These are phyloP conservation scores for Caenorhabditis uteleia DNA, from an alignment of 2,888 invertebrate genomes.

Conservation along the genomic window DNA sequence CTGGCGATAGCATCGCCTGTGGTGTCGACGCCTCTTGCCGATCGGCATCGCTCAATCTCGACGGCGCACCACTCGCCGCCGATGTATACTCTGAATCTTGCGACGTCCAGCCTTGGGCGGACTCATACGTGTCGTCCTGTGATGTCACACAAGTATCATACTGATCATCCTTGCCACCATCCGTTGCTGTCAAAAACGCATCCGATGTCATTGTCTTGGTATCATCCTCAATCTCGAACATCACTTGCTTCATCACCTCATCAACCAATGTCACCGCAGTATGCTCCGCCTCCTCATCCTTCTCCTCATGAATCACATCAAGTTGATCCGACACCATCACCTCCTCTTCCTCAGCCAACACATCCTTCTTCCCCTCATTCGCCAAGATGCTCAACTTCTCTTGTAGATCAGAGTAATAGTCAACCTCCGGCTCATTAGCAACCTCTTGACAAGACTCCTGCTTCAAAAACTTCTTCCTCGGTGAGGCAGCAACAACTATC, in stretches of 20 bases:
- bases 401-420: slow-evolving; percentile 56
- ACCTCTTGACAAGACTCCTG: slow-evolving; percentile 55
- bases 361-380: slow-evolving; percentile 24
- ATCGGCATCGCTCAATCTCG: slow-evolving; percentile 40
- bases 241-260: slow-evolving; percentile 41
- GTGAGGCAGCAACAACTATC: slow-evolving; percentile 14
- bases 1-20: slow-evolving; percentile 51
- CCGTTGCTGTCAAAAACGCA: slow-evolving; percentile 47
- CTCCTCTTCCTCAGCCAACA: slow-evolving; percentile 40
- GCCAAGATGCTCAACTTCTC: slow-evolving; percentile 53
- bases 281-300: slow-evolving; percentile 31
- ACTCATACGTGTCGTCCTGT: slow-evolving; percentile 55
- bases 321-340: slow-evolving; percentile 41
- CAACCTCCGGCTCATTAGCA: slow-evolving; percentile 53
- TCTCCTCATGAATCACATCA: slow-evolving; percentile 17
- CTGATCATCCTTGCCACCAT: slow-evolving; percentile 42
- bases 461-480: slow-evolving; percentile 27
- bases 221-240: slow-evolving; percentile 25
- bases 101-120: slow-evolving; percentile 52
- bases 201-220: slow-evolving; percentile 28
- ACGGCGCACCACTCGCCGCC: slow-evolving; percentile 41
- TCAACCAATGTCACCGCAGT: slow-evolving; percentile 36
- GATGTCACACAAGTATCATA: slow-evolving; percentile 60
- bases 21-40: slow-evolving; percentile 44
- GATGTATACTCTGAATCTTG: slow-evolving; percentile 59